Evolutionary conservation across 2,888 invertebrate species (phyloP).

Genomic region (Antheraea assamensis): DNA sequence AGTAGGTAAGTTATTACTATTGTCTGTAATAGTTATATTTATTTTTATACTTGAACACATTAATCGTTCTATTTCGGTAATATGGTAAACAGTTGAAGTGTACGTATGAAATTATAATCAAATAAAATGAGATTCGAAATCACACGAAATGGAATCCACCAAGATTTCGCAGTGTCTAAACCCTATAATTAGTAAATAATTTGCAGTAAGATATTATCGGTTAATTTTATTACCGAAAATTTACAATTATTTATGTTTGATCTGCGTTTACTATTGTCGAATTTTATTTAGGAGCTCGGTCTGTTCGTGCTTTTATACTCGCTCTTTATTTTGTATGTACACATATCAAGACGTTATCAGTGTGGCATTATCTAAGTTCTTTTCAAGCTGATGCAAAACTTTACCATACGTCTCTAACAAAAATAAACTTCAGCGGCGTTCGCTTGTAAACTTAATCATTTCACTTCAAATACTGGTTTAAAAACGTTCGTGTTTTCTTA

Average conservation of each 20-base stretch:
- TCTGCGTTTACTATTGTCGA: slow-evolving; percentile 57
- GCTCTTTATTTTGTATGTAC: background rate
- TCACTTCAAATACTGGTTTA: background rate
- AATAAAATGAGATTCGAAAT: no score
- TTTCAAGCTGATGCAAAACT: background rate
- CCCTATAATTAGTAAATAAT: background rate
- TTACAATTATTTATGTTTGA: slow-evolving; percentile 14
- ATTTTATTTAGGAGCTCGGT: slow-evolving; percentile 65
- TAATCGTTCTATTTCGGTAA: background rate
- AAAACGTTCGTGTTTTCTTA: background rate
- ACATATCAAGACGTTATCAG: background rate
- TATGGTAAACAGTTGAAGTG: background rate
- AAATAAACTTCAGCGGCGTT: background rate
- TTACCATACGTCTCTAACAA: background rate
- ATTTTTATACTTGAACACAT: background rate
- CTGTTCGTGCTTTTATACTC: background rate
- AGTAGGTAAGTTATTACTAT: background rate
- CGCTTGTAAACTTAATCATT: background rate
- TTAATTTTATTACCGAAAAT: background rate
- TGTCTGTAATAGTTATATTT: background rate
- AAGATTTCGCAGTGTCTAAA: background rate
- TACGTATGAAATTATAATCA: background rate
- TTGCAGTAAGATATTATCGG: background rate
- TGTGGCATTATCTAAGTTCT: background rate
- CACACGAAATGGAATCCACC: no score